phyloP scores from a whole-genome alignment of 1,140 invertebrate genomes.

The Ceratoteleas bidentatus region DNA sequence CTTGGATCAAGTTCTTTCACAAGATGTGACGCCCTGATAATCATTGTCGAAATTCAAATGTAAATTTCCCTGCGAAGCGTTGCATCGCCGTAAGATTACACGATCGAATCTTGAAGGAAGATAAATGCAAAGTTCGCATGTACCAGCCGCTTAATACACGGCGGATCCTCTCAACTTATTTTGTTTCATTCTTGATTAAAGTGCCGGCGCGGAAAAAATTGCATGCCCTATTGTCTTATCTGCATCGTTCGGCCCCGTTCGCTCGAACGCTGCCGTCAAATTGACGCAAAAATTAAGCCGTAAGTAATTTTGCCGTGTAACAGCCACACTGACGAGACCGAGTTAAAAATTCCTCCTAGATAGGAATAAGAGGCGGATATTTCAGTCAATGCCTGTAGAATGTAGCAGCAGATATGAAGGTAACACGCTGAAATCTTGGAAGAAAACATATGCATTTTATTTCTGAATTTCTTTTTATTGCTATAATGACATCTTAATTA shows the following conservation, averaged over 20 bases:
- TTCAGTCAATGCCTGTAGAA: too few relatives aligned
- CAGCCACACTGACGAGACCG: too few relatives aligned
- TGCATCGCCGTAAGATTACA: conserved; percentile 65
- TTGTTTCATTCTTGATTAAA: conserved; percentile 63
- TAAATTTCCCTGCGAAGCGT: conserved; percentile 61
- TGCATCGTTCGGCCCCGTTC: conserved; percentile 42
- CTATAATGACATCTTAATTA: too few relatives aligned
- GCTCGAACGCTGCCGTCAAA: conserved; percentile 55
- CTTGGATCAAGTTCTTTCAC: conserved; percentile 30
- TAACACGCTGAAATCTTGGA: too few relatives aligned
- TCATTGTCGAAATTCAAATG: conserved; percentile 69
- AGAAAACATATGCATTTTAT: too few relatives aligned
- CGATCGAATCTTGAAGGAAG: conserved; percentile 71
- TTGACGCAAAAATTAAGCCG: conserved; percentile 65
- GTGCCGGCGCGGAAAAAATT: conserved; percentile 49
- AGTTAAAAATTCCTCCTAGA: too few relatives aligned
- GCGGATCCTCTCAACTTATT: conserved; percentile 48
- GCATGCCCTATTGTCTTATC: conserved; percentile 61
- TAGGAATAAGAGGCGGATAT: too few relatives aligned
- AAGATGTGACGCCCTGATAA: conserved; percentile 55
- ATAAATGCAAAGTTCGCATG: conserved; percentile 75
- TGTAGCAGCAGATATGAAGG: too few relatives aligned
- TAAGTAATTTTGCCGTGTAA: conserved; percentile 63
- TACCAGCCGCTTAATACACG: conserved; percentile 54
- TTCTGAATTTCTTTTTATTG: too few relatives aligned